phyloP scores from a whole-genome alignment of 2,113 vertebrate genomes.

The Erythrolamprus reginae region DNA sequence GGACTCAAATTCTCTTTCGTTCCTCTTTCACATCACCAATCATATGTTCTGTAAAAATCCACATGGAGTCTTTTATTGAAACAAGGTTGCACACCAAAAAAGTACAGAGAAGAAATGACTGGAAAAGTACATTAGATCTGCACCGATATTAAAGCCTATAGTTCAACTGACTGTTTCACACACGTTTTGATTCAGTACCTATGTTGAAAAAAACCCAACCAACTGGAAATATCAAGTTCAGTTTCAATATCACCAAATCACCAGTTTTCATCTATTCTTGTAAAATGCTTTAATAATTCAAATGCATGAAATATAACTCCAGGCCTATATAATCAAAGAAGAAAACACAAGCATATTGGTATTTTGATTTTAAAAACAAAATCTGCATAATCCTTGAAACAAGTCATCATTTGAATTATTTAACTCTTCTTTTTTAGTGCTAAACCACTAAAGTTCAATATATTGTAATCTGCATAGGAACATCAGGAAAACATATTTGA shows the following conservation, averaged over 20 bases:
- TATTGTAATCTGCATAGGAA: constrained; percentile 74
- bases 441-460: constrained; percentile 71
- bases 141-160: constrained; percentile 35
- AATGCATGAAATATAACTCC: constrained; percentile 51
- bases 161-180: constrained; percentile 38
- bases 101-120: neutral
- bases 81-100: neutral
- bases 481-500: constrained; percentile 72
- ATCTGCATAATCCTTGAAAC: constrained; percentile 56
- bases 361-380: constrained; percentile 60
- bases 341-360: constrained; percentile 48
- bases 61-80: neutral
- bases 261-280: constrained; percentile 18
- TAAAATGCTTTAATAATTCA: constrained; percentile 34
- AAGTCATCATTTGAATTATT: constrained; percentile 54
- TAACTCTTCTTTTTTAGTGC: constrained; percentile 64
- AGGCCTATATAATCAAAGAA: constrained; percentile 51
- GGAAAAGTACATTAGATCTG: constrained; percentile 28
- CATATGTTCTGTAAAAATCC: neutral
- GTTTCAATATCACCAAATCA: constrained; percentile 18
- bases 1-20: neutral
- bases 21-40: neutral
- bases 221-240: constrained; percentile 40
- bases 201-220: constrained; percentile 38
- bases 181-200: constrained; percentile 47